Base-by-base conservation (phyloP, 2,113 vertebrate species). In the Tetraodon nigroviridis region DNA sequence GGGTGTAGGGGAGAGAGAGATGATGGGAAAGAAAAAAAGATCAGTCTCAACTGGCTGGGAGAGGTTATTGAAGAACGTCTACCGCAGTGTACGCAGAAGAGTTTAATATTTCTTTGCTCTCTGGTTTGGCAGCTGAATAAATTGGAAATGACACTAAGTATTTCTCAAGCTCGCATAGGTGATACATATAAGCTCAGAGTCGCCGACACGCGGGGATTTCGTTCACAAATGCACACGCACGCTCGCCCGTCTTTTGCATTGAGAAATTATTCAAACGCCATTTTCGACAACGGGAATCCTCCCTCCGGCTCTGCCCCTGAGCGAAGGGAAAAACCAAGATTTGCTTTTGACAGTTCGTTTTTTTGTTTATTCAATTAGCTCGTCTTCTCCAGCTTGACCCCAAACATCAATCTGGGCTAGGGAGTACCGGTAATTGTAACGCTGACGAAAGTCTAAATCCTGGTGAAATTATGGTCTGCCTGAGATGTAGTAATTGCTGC, bases 291-390 rank as follows among this genome's bases (percentile, higher is more conserved):
- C 48, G 27, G 64, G 17, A n/a, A 13, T 66, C 67, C 47, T n/a
- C 71, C 86, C 66, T 2, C 80, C 82, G 71, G 29, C 67, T 78
- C 83, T 79, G 69, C 58, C 80, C 84, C 73, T 71, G 65, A 84
- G 80, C 87, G 71, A 79, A 49, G 59, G 16, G 84, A 86, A 85
- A 81, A 81, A 84, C 84, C 2, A 80, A 73, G 69, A 85, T 88
- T 87, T 79, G 58, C 68, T 58, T 62, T 69, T 22, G 46, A 69
- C 60, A 73, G 62, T 78, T 84, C 54, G 32, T 37, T 83, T 69
- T 69, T 83, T 84, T 83, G 74, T 80, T 86, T 82, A 73, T 82
- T 84, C 83, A 72, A 77, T 83, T 80, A 58, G 65, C 69, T 78
- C 80, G 64, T 82, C 65, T 64, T 76, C 79, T 76, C 49, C 41